phyloP scores from a whole-genome alignment of 2,113 vertebrate genomes.

The Podiceps cristatus region DNA sequence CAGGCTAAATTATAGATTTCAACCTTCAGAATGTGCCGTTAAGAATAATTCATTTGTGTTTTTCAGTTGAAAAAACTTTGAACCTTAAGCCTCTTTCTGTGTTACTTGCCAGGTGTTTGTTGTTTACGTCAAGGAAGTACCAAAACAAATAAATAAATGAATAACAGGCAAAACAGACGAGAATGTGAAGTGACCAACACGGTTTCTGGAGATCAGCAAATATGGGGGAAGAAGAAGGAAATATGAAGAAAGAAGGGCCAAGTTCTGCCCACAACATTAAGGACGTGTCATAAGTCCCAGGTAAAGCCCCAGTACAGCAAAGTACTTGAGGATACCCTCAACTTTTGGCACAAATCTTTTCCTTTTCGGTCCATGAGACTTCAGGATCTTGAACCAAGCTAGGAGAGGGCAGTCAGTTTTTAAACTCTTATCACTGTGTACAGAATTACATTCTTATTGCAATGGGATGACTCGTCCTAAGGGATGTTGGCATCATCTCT shows the following conservation, averaged over 20 bases:
- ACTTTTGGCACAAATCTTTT: background rate
- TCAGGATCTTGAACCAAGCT: background rate
- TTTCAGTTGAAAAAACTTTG: background rate
- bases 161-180: background rate
- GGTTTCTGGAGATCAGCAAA: background rate
- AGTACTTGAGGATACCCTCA: background rate
- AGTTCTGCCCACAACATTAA: background rate
- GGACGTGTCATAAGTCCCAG: background rate
- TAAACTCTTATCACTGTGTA: background rate
- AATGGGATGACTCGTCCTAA: background rate
- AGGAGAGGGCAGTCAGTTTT: background rate
- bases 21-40: conserved; percentile 2
- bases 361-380: background rate
- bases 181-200: background rate
- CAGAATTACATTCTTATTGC: background rate
- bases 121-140: background rate
- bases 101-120: background rate
- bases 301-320: background rate
- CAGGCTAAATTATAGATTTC: conserved; percentile 21
- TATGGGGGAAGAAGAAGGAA: background rate
- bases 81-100: background rate
- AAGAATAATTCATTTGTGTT: background rate
- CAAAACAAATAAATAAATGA: background rate
- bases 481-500: background rate
- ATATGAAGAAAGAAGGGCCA: background rate